These are phyloP conservation scores for Petroica traversi DNA, from an alignment of 2,113 vertebrate genomes.

Conservation along the genomic window DNA sequence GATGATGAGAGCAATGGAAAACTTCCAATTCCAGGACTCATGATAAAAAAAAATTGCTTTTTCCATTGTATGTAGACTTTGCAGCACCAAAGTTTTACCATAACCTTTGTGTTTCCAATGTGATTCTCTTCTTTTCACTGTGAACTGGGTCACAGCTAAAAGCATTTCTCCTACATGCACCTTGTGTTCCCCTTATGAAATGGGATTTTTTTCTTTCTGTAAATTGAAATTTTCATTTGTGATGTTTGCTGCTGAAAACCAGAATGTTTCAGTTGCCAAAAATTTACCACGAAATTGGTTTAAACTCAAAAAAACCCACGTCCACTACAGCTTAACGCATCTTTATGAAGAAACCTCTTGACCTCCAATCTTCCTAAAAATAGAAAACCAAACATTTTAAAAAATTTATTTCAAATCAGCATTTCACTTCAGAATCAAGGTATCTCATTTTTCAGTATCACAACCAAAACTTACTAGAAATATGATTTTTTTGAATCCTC, in stretches of 20 bases:
- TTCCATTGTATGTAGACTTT: neutral
- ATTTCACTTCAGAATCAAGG: neutral
- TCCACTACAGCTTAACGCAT: neutral
- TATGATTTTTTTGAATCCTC: neutral
- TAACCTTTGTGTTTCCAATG: no score
- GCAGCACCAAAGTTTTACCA: neutral
- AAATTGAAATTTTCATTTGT: neutral
- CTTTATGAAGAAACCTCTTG: neutral
- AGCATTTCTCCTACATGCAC: neutral
- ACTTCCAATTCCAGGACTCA: neutral
- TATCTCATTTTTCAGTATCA: neutral
- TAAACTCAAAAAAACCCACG: neutral
- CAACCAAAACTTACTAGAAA: neutral
- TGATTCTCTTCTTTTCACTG: neutral
- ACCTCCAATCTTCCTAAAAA: neutral
- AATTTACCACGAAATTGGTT: neutral
- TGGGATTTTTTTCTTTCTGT: neutral
- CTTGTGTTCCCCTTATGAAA: neutral
- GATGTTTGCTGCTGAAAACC: neutral
- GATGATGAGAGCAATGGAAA: neutral
- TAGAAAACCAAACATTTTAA: accelerated
- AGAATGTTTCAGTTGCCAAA: neutral
- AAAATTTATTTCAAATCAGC: neutral
- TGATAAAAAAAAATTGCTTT: neutral
- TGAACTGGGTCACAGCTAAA: neutral